Percentiles rank a stretch among this genome's conserved stretches.
Conservation (phyloP, 1,140 invertebrate species). For the Mactra quadrangularis region DNA sequence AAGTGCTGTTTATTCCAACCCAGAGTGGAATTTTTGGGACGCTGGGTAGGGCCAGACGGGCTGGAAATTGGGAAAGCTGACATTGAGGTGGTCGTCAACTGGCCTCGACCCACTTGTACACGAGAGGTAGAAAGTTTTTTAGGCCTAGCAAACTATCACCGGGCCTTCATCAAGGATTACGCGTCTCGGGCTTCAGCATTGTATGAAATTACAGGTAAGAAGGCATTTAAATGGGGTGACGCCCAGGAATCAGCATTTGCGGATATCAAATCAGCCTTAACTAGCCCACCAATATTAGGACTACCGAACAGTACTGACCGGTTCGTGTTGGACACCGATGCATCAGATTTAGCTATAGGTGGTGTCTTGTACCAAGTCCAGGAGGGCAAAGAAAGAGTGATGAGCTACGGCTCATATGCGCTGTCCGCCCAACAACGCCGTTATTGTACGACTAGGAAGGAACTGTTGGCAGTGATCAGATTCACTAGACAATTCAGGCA, state of each 20-base stretch:
- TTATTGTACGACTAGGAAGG: slow-evolving; percentile 36
- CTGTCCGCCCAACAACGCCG: slow-evolving; percentile 1
- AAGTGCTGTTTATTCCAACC: slow-evolving; percentile 7
- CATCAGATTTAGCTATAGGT: not conserved
- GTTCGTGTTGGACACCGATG: not conserved
- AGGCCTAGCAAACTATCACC: slow-evolving; percentile 12
- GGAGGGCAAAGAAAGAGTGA: not conserved
- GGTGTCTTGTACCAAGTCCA: not conserved
- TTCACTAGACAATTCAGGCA: slow-evolving; percentile 52
- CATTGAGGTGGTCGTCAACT: not conserved
- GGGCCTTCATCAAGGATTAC: slow-evolving; percentile 21
- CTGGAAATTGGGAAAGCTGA: not conserved
- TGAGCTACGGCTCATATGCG: slow-evolving; percentile 1
- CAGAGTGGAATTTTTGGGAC: slow-evolving; percentile 21
- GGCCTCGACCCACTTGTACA: not conserved
- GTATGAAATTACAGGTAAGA: slow-evolving; percentile 10
- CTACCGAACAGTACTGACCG: slow-evolving; percentile 3
- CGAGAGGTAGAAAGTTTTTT: slow-evolving; percentile 5
- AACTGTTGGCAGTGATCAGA: slow-evolving; percentile 46
- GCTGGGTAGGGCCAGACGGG: slow-evolving; percentile 3
- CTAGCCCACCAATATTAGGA: slow-evolving; percentile 11
- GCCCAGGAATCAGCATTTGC: not conserved
- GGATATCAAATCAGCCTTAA: not conserved
- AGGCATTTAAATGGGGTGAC: not conserved
- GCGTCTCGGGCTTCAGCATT: not conserved